phyloP scores from a whole-genome alignment of 2,888 invertebrate species.

The Cistogaster globosa region DNA sequence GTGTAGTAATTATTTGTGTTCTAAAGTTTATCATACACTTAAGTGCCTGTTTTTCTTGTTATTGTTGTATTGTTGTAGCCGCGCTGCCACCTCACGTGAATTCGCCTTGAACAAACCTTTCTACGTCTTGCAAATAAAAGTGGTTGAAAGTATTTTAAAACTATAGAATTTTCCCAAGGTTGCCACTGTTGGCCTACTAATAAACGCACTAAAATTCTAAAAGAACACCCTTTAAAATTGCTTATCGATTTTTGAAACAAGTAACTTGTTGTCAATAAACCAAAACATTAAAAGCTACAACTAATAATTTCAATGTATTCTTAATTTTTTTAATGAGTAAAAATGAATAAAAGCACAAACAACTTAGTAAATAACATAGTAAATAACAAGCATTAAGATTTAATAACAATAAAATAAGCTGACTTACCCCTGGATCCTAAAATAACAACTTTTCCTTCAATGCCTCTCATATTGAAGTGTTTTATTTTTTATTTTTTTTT shows the following conservation, averaged over 20 bases:
- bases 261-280: not conserved
- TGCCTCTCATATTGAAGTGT: slow-evolving; percentile 86
- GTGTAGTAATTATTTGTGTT: too few relatives aligned
- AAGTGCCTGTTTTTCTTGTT: too few relatives aligned
- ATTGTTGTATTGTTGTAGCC: too few relatives aligned
- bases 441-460: slow-evolving; percentile 93
- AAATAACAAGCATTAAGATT: not conserved
- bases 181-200: not conserved
- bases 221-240: not conserved
- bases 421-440: slow-evolving; percentile 90
- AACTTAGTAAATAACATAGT: not conserved
- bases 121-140: too few relatives aligned
- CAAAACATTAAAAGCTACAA: slow-evolving; percentile 29
- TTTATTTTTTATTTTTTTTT: too few relatives aligned
- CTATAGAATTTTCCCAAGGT: slow-evolving; percentile 34
- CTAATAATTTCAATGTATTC: not conserved
- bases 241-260: slow-evolving; percentile 57
- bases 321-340: not conserved
- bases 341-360: not conserved
- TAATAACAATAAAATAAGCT: not conserved
- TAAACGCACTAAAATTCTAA: not conserved
- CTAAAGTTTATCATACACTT: too few relatives aligned
- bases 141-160: not conserved
- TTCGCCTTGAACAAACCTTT: too few relatives aligned
- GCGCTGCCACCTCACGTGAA: too few relatives aligned